A percentile compares a stretch with the other conserved stretches of the same genome.
Evolutionary conservation across 2,113 vertebrate genomes (phyloP).

Genomic region (Propithecus coquereli): DNA sequence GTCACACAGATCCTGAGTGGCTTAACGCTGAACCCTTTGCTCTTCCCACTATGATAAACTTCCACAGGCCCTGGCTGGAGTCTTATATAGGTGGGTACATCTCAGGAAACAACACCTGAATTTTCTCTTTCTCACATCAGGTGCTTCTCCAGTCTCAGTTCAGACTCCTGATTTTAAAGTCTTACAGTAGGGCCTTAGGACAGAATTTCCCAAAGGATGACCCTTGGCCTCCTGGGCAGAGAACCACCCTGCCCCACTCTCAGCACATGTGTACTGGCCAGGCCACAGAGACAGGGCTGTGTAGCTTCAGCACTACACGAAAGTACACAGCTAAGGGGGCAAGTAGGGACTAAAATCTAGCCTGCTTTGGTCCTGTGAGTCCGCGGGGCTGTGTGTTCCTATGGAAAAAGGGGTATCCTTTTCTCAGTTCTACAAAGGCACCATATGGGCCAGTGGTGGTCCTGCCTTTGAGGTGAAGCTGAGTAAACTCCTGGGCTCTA

Average conservation of each 20-base stretch:
- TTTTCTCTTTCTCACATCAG: not conserved
- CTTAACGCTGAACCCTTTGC: not conserved
- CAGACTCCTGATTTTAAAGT: not conserved
- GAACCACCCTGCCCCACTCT: not conserved
- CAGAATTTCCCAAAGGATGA: not conserved
- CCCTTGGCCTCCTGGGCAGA: not conserved
- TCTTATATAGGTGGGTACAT: not conserved
- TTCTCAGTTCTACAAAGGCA: not conserved
- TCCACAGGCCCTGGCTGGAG: not conserved
- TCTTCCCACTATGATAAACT: not conserved
- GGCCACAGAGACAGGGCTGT: not conserved
- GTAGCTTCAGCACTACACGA: not conserved
- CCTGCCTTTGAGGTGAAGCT: not conserved
- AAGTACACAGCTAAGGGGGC: not conserved
- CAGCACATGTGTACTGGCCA: not conserved
- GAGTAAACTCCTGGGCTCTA: not conserved
- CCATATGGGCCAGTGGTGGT: not conserved
- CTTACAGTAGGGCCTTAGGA: not conserved
- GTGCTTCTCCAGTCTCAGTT: not conserved
- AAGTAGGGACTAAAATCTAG: not conserved
- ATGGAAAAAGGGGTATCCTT: not conserved
- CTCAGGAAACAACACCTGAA: not conserved
- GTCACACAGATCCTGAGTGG: not conserved
- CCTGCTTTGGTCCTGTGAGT: not conserved
- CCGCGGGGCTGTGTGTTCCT: not conserved